Evolutionary conservation across 2,888 invertebrate species (phyloP).

Genomic region (Lapara coniferarum): DNA sequence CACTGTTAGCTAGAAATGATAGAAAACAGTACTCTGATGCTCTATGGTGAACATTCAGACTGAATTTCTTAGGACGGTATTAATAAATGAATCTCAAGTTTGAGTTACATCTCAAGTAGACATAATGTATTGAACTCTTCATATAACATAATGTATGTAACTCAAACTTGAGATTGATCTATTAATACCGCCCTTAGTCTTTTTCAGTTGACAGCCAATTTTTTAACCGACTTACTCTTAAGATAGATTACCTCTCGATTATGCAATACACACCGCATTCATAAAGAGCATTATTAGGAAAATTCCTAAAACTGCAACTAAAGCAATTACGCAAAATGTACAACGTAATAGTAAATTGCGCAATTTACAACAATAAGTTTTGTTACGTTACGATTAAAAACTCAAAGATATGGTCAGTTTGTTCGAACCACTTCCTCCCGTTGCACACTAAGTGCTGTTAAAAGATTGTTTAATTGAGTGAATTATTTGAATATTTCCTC

Average conservation of each 20-base stretch:
- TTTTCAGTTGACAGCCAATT: too few species aligned
- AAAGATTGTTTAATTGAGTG: conserved; percentile 55
- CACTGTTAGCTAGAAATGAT: too few species aligned
- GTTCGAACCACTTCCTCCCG: conserved; percentile 53
- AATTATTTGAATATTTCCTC: conserved; percentile 55
- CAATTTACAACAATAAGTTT: conserved; percentile 35
- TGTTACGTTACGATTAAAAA: conserved; percentile 36
- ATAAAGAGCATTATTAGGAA: conserved; percentile 4
- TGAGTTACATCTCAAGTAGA: too few species aligned
- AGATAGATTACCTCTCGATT: neutral
- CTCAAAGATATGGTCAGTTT: conserved; percentile 53
- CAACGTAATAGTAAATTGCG: conserved; percentile 24
- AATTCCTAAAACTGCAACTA: conserved; percentile 18
- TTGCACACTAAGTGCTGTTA: conserved; percentile 45
- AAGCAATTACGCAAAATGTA: conserved; percentile 11
- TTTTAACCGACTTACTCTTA: neutral
- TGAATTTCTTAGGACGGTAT: too few species aligned
- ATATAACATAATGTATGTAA: too few species aligned
- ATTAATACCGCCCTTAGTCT: too few species aligned
- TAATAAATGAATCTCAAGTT: too few species aligned
- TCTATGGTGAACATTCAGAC: too few species aligned
- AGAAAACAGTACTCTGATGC: too few species aligned
- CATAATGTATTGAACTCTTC: too few species aligned
- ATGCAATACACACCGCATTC: neutral
- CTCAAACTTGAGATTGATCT: too few species aligned